These are phyloP conservation scores for Drosophila ogumai DNA, from an alignment of 1,140 invertebrate species.

Conservation along the genomic window DNA sequence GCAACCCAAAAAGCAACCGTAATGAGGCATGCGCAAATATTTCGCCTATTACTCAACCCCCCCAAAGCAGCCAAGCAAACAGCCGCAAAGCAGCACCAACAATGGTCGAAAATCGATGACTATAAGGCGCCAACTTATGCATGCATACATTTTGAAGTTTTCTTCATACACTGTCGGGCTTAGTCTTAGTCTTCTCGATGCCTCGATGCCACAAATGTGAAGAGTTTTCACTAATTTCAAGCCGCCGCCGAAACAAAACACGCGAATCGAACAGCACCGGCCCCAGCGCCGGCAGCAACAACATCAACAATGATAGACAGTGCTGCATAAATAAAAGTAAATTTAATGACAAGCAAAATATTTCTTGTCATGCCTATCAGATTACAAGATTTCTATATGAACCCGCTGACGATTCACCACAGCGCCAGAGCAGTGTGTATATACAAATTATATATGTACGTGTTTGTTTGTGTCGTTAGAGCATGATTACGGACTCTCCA, in stretches of 20 bases:
- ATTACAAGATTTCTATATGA: slow-evolving; percentile 83
- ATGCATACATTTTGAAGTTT: slow-evolving; percentile 67
- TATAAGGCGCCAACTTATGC: slow-evolving; percentile 71
- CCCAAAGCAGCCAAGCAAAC: slow-evolving; percentile 51
- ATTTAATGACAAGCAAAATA: slow-evolving; percentile 84
- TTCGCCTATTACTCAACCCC: slow-evolving; percentile 75
- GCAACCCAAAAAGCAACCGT: slow-evolving; percentile 71
- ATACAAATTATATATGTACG: slow-evolving; percentile 45
- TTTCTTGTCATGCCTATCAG: slow-evolving; percentile 83
- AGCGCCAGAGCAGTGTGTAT: slow-evolving; percentile 40
- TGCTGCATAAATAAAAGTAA: slow-evolving; percentile 83
- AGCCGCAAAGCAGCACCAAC: slow-evolving; percentile 42
- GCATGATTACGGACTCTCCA: slow-evolving; percentile 79
- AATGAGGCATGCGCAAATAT: slow-evolving; percentile 82
- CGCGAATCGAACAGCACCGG: slow-evolving; percentile 68
- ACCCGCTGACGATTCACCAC: slow-evolving; percentile 71
- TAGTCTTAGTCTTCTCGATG: slow-evolving; percentile 46
- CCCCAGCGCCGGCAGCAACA: slow-evolving; percentile 32
- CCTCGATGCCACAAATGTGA: slow-evolving; percentile 61
- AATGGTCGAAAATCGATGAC: slow-evolving; percentile 73
- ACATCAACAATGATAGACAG: slow-evolving; percentile 72
- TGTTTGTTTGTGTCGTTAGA: slow-evolving; percentile 72
- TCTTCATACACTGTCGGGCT: slow-evolving; percentile 35
- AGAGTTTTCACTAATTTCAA: slow-evolving; percentile 82
- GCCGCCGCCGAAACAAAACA: slow-evolving; percentile 78